Percentiles rank a stretch among this genome's conserved stretches.
phyloP scores from a whole-genome alignment of 2,888 invertebrate genomes.

The Tetranychus piercei region DNA sequence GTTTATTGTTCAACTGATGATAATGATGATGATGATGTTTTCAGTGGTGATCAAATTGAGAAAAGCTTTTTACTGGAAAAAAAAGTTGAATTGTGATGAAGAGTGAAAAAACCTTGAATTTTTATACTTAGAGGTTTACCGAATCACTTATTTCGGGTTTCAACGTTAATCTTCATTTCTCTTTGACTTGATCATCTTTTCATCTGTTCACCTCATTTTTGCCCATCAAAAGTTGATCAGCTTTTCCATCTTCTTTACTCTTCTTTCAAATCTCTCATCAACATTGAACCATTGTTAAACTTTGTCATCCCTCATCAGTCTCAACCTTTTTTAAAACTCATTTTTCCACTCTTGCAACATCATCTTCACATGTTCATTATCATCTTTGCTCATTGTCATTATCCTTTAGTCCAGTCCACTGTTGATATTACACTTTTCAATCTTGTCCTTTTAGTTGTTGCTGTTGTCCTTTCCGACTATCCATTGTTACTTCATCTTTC shows the following conservation, averaged over 20 bases:
- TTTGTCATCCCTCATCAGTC: neutral
- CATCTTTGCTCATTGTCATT: slow-evolving; percentile 12
- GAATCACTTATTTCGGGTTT: neutral
- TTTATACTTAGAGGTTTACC: neutral
- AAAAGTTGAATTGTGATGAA: neutral
- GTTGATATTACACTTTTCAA: neutral
- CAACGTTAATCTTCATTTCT: neutral
- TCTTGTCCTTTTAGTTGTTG: neutral
- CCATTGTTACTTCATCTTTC: neutral
- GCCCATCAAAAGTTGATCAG: too few species aligned
- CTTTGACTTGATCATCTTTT: neutral
- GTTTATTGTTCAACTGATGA: neutral
- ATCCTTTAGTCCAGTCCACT: neutral
- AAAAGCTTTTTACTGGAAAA: neutral
- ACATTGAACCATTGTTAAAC: neutral
- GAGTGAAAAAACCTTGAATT: neutral
- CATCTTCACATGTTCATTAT: neutral
- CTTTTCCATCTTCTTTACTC: neutral
- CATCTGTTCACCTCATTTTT: neutral
- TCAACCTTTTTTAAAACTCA: neutral
- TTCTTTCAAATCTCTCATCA: neutral
- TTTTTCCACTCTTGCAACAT: neutral
- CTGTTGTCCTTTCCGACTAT: neutral
- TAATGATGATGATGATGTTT: neutral
- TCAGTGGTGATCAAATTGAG: neutral